Conservation (phyloP, 2,113 vertebrate species). For the Erpornis zantholeuca region DNA sequence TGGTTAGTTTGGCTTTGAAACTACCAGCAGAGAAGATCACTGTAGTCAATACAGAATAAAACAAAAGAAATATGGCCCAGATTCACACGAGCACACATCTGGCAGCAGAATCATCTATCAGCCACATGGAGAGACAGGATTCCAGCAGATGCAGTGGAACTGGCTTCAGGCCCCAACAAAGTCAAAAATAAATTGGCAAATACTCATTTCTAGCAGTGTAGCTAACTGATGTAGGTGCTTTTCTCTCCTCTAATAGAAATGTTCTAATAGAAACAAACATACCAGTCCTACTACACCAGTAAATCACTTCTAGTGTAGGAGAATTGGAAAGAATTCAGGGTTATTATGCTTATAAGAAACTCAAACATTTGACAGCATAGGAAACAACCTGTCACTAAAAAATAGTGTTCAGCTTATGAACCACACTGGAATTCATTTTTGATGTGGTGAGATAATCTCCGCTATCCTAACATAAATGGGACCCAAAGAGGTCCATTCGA, state of each 20-base stretch:
- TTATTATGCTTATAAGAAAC: not conserved
- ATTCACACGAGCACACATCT: not conserved
- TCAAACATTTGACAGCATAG: not conserved
- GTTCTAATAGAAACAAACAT: not conserved
- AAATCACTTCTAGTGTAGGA: not conserved
- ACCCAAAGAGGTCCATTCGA: not conserved
- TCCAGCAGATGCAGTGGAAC: not conserved
- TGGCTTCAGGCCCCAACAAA: not conserved
- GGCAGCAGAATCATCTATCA: not conserved
- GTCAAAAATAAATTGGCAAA: not conserved
- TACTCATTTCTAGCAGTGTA: not conserved
- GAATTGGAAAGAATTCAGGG: not conserved
- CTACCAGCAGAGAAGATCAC: not conserved
- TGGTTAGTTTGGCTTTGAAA: not conserved
- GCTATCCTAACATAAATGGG: not conserved
- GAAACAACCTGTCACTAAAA: constrained; percentile 48
- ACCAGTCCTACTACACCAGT: not conserved
- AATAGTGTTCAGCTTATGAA: not conserved
- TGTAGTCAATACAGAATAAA: not conserved
- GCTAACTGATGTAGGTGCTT: not conserved
- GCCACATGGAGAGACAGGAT: not conserved
- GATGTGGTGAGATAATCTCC: constrained; percentile 18
- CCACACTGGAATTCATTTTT: not conserved
- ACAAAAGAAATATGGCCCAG: not conserved
- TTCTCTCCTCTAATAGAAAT: not conserved